Conservation (phyloP, 2,797 vertebrate species). For the Pelobates cultripes region DNA sequence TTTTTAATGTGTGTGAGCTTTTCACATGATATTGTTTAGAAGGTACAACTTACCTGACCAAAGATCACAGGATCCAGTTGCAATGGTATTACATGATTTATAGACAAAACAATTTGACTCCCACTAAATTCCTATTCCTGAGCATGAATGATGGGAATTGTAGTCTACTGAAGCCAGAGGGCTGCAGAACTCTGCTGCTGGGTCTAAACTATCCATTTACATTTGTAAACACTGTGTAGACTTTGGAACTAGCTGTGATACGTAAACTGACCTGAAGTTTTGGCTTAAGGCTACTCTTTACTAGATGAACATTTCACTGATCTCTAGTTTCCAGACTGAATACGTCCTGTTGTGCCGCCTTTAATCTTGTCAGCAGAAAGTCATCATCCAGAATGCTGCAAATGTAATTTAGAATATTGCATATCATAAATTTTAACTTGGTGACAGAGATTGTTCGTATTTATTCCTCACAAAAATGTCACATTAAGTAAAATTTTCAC, state of each 20-base stretch:
- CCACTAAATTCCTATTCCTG: too few species aligned
- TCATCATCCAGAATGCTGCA: constrained; percentile 23
- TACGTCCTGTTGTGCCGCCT: constrained; percentile 2
- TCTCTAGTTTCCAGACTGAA: not conserved
- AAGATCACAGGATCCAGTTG: too few species aligned
- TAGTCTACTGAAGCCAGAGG: too few species aligned
- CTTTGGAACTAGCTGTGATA: not conserved
- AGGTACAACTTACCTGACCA: too few species aligned
- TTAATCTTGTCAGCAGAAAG: constrained; percentile 39
- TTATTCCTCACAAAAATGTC: constrained; percentile 6
- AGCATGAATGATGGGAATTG: too few species aligned
- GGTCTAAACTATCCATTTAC: not conserved
- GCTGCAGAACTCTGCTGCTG: too few species aligned
- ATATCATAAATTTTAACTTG: constrained; percentile 17
- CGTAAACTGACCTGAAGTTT: not conserved
- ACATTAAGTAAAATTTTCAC: constrained; percentile 20
- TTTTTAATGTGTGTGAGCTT: too few species aligned
- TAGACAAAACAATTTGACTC: too few species aligned
- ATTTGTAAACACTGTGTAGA: not conserved
- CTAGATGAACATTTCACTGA: not conserved
- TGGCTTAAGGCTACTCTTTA: not conserved
- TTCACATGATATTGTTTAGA: too few species aligned
- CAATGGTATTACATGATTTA: too few species aligned
- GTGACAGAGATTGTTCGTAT: constrained; percentile 19
- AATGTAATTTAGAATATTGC: constrained; percentile 21